Conservation (phyloP, 92 coral and sea anemone genomes). For the Virgularia gustaviana region DNA sequence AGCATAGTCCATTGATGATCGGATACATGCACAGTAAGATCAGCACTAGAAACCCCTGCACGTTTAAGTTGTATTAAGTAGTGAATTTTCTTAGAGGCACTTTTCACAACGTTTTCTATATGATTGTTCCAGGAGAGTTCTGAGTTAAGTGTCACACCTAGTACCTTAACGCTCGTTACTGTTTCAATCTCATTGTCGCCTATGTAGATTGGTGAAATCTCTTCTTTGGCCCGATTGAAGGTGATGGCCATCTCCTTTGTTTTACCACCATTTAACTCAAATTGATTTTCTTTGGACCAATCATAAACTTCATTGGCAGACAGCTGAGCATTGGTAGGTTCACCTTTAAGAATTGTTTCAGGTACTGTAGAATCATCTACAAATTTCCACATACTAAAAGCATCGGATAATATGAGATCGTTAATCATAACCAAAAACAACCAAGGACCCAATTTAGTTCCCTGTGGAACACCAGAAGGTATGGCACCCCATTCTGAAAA, state of each 20-base stretch:
- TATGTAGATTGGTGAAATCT: conserved; percentile 34
- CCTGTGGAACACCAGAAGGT: neutral
- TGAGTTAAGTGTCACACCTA: conserved; percentile 48
- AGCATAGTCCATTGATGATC: conserved; percentile 42
- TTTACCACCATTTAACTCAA: conserved; percentile 38
- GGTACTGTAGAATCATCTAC: conserved; percentile 29
- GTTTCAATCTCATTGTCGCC: conserved; percentile 35
- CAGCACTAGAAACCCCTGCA: conserved; percentile 31
- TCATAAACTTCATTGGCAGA: conserved; percentile 26
- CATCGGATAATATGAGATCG: conserved; percentile 1
- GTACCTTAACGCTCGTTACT: conserved; percentile 37
- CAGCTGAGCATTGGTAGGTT: conserved; percentile 30
- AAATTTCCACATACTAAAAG: neutral
- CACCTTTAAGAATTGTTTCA: conserved; percentile 15
- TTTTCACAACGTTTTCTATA: conserved; percentile 40
- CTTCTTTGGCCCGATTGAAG: conserved; percentile 31
- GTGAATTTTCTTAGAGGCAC: conserved; percentile 34
- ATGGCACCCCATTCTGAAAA: conserved; percentile 4
- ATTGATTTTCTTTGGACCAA: conserved; percentile 25
- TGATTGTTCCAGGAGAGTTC: conserved; percentile 62
- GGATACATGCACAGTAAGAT: conserved; percentile 39
- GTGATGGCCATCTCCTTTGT: conserved; percentile 32
- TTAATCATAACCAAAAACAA: conserved; percentile 11
- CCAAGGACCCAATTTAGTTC: conserved; percentile 25
- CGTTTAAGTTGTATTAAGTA: conserved; percentile 47